Evolutionary conservation across 2,888 invertebrate genomes (phyloP), one percentile per base, ranked within the genome.

Genomic region (Liposcelis brunnea): DNA sequence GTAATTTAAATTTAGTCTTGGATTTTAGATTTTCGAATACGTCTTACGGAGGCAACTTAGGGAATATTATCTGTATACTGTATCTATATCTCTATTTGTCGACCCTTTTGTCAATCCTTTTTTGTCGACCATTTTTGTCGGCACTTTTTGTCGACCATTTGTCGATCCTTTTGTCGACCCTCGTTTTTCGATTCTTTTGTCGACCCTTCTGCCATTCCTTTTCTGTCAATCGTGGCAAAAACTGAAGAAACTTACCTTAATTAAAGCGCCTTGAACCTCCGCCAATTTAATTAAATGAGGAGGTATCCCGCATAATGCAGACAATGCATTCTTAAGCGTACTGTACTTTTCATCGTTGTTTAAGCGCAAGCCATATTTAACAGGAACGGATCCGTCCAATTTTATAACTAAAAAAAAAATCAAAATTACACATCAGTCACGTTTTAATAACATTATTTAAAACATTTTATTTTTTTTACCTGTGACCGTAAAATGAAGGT

Each of bases 351-450:
- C 83, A 53, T 89, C 89, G 6, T 84, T 80, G 61, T 80, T 82
- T 18, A 90, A 69, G 2, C 86, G 70, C 49, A 90, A 67, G 1
- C 89, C 90, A 61, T 89, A 91, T 58, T 85, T 82, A 1, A 79
- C 69, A 0, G 91, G 91, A 43, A 80, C 75, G 14, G 80, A 77
- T 0, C 89, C 90, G 61, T 87, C 83, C 51, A 82, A 63, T n/a
- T 75, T 64, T 47, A 84, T 74, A 12, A 84, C 83, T 81, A 34
- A 33, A 42, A 48, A 43, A 32, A 6, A 45, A 8, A 33, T 43
- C 21, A 48, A 42, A 44, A 21, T 37, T 43, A 47, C 18, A 32
- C 7, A 31, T 26, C 26, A 36, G 38, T 12, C 35, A 12, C 37
- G 45, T 11, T 16, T 12, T n/a, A 34, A 32, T 31, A 18, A 32